A percentile compares a stretch with the other conserved stretches of the same genome.
phyloP scores from a whole-genome alignment of 2,113 vertebrate genomes.

The Symphodus melops region DNA sequence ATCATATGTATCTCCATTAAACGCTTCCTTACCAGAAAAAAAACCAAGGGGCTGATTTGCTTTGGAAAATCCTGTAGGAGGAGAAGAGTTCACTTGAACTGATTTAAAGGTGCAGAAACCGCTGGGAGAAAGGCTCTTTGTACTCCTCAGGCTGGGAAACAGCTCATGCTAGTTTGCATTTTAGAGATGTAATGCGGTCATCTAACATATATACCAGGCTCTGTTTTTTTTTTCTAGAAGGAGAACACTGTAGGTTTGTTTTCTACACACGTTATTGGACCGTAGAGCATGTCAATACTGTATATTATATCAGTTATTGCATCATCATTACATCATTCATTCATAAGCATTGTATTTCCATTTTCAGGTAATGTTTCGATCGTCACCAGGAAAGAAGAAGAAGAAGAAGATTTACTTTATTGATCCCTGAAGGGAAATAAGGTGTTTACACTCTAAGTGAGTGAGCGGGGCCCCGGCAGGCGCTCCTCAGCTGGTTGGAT shows the following conservation, averaged over 20 bases:
- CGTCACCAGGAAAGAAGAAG: background rate
- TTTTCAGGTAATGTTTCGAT: background rate
- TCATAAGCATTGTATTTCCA: background rate
- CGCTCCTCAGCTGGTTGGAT: too few relatives aligned
- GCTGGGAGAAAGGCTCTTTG: slow-evolving; percentile 63
- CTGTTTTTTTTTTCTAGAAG: slow-evolving; percentile 12
- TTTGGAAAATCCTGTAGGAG: slow-evolving; percentile 70
- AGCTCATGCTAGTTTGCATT: slow-evolving; percentile 59
- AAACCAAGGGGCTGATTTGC: slow-evolving; percentile 61
- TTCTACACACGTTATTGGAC: background rate
- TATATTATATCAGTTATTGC: background rate
- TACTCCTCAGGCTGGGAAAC: slow-evolving; percentile 59
- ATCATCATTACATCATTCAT: background rate
- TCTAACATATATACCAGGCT: slow-evolving; percentile 41
- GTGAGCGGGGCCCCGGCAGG: too few relatives aligned
- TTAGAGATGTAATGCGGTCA: slow-evolving; percentile 50
- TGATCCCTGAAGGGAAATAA: too few relatives aligned
- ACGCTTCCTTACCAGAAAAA: slow-evolving; percentile 67
- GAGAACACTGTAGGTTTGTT: slow-evolving; percentile 6
- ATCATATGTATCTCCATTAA: slow-evolving; percentile 64
- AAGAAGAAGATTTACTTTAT: too few relatives aligned
- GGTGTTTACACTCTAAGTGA: too few relatives aligned
- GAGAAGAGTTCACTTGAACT: slow-evolving; percentile 58
- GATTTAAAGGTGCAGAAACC: slow-evolving; percentile 58
- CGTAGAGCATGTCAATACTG: too few relatives aligned